Conservation (phyloP, 2,888 invertebrate species). For the Mesorhabditis spiculigera region DNA sequence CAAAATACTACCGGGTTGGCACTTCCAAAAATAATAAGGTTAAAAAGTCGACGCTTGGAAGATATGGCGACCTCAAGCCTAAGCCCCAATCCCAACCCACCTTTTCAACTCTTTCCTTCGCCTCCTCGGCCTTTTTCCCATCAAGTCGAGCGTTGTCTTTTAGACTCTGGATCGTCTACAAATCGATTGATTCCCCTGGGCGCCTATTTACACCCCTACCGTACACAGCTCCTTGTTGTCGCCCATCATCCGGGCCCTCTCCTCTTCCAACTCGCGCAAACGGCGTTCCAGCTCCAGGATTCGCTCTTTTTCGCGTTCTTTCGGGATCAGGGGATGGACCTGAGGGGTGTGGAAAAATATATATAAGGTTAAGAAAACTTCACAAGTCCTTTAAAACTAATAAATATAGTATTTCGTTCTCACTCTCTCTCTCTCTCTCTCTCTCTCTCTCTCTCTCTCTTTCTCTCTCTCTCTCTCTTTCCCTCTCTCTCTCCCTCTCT, state of each 20-base stretch:
- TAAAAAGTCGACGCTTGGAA: too few species aligned
- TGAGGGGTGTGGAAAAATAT: not conserved
- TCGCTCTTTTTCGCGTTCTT: slow-evolving; percentile 22
- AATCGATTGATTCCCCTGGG: slow-evolving; percentile 20
- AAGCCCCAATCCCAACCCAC: not conserved
- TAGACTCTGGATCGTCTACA: slow-evolving; percentile 14
- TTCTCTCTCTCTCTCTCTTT: not conserved
- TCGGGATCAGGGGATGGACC: slow-evolving; percentile 6
- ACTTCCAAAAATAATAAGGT: too few species aligned
- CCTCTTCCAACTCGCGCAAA: slow-evolving; percentile 22
- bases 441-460: not conserved
- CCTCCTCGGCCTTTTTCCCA: slow-evolving; percentile 16
- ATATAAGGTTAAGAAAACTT: too few species aligned
- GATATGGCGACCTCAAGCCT: too few species aligned
- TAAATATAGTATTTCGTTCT: too few species aligned
- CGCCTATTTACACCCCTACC: slow-evolving; percentile 20
- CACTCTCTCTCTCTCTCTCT: too few species aligned
- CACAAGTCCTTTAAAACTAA: not conserved
- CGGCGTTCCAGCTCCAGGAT: slow-evolving; percentile 25
- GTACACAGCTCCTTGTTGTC: slow-evolving; percentile 10
- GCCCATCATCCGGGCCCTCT: slow-evolving; percentile 11
- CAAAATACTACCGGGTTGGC: too few species aligned
- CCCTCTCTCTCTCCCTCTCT: not conserved
- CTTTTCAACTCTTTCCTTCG: slow-evolving; percentile 19
- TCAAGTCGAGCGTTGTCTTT: slow-evolving; percentile 20